These are phyloP conservation scores for Mythimna impura DNA, from an alignment of 2,888 invertebrate genomes.

Conservation along the genomic window DNA sequence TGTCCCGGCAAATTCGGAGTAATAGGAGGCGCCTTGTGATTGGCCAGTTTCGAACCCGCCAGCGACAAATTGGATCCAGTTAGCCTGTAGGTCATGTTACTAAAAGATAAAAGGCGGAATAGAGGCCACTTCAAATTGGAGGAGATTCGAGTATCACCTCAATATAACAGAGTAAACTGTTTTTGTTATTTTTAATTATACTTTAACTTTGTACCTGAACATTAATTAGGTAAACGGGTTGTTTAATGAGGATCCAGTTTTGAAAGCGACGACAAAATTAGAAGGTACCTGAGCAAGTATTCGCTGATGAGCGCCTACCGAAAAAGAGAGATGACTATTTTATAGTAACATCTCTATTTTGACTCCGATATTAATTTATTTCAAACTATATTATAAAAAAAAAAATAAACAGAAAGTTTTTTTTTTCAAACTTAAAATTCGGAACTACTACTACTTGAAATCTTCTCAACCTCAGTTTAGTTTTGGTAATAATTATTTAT, in stretches of 20 bases:
- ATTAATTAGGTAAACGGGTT: constrained; percentile 50
- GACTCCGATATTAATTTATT: too few relatives aligned
- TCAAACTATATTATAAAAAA: too few relatives aligned
- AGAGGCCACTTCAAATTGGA: constrained; percentile 61
- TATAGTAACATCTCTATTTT: not conserved
- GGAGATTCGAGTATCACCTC: constrained; percentile 53
- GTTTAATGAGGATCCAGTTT: constrained; percentile 44
- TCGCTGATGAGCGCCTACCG: constrained; percentile 42
- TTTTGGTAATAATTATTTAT: too few relatives aligned
- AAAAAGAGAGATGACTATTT: constrained; percentile 15
- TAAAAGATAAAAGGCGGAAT: constrained; percentile 70
- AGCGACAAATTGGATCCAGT: constrained; percentile 86
- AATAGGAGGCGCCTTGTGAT: constrained; percentile 82
- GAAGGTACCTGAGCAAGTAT: constrained; percentile 42
- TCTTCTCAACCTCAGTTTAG: too few relatives aligned
- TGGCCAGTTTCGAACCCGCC: constrained; percentile 85
- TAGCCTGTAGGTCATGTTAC: constrained; percentile 80
- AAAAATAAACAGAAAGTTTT: too few relatives aligned
- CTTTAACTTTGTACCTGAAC: constrained; percentile 32
- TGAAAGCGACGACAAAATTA: constrained; percentile 45
- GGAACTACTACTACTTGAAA: too few relatives aligned
- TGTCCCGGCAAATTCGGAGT: constrained; percentile 77
- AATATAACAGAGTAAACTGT: constrained; percentile 32
- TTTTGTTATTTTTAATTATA: constrained; percentile 42
- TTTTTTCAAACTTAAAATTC: too few relatives aligned